Base-by-base conservation (phyloP, 2,113 vertebrate species). In the Protobothrops mucrosquamatus region DNA sequence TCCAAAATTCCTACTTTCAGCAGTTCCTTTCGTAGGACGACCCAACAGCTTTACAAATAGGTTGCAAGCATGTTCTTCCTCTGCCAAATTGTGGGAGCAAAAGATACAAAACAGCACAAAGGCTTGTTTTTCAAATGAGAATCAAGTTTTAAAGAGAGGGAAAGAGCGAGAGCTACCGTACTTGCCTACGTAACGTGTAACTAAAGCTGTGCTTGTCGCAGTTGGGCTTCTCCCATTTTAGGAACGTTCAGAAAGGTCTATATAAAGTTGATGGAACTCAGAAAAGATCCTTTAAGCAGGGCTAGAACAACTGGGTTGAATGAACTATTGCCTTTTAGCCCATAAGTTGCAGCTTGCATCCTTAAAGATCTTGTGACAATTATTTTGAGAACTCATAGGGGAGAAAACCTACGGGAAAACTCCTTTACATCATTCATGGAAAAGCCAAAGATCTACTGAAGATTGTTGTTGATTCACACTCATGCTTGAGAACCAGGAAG, bases 401-500 rank as follows among this genome's bases (percentile, higher is more conserved):
- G 39, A 54, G 56, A 15, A 48, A 89, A 48, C 96, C 90, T 87
- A 93, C 91, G 95, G 93, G 92, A 88, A 86, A 91, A 89, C 91
- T 85, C 92, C 59, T 0, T 2, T 12, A 29, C n/a, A 56, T 26
- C 6, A 46, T n/a, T 5, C 59, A 46, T 15, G 20, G 69, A 89
- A 95, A 92, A 93, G 59, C 85, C 3, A 1, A 81, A 14, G 59
- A 91, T 88, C 92, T 94, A 93, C 56, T 20, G 1, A 6, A 93
- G 93, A 55, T 11, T 26, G 90, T 9, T 55, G 24, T 48, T 61
- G 7, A 29, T 26, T 4, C 43, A 61, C 29, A 29, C 24, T 10
- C 12, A 29, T 10, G 14, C 18, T 29, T 23, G 34, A 87, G 54
- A 55, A 55, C 90, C 56, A 89, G 43, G 8, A 20, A 90, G 89